These are phyloP conservation scores for Gisinianus flammeolus DNA, from an alignment of 2,888 invertebrate species.

Conservation along the genomic window DNA sequence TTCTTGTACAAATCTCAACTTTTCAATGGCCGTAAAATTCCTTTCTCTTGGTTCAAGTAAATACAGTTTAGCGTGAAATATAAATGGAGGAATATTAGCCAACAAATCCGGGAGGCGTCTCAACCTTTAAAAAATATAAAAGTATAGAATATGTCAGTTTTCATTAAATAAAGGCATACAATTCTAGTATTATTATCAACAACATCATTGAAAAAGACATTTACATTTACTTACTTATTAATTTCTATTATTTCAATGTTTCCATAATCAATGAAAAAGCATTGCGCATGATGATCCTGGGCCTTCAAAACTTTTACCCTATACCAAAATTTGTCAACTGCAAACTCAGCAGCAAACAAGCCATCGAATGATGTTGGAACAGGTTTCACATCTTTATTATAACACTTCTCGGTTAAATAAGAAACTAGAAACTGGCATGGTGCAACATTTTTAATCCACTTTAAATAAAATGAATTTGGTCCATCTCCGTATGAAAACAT, in stretches of 20 bases:
- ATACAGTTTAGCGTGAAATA: constrained; percentile 9
- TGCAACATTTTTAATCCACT: constrained; percentile 28
- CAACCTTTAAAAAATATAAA: constrained; percentile 15
- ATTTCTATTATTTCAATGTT: neutral
- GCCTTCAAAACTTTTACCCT: constrained; percentile 9
- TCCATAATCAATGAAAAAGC: constrained; percentile 31
- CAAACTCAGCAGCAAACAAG: constrained; percentile 22
- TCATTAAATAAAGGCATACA: too few relatives aligned
- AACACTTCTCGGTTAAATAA: constrained; percentile 23
- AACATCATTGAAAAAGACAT: too few relatives aligned
- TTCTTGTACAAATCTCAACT: neutral
- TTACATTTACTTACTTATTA: neutral
- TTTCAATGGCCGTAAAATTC: neutral
- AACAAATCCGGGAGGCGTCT: constrained; percentile 6
- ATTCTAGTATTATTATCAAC: too few relatives aligned
- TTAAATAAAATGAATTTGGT: constrained; percentile 15
- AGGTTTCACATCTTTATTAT: neutral
- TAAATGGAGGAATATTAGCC: neutral
- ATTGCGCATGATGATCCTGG: neutral
- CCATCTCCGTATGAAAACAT: constrained; percentile 29
- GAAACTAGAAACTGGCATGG: neutral
- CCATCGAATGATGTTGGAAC: neutral
- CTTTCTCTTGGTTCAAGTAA: too few relatives aligned
- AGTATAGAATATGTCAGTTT: neutral
- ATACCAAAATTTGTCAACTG: constrained; percentile 27